Percentiles rank a stretch among this genome's conserved stretches.
Evolutionary conservation across 2,113 vertebrate genomes (phyloP).

Genomic region (Seriola aureovittata): DNA sequence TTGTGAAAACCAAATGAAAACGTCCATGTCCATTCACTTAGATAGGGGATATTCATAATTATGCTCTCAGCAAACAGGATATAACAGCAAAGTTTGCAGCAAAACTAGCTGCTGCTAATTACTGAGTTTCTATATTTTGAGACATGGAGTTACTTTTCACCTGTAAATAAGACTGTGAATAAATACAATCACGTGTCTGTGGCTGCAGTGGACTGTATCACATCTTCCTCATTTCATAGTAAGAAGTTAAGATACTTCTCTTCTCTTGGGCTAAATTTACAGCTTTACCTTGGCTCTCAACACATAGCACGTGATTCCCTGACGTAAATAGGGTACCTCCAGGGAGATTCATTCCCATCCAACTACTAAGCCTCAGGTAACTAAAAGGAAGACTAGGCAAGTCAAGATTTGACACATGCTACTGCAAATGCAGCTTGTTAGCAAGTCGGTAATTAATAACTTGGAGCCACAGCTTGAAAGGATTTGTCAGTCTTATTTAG

Average conservation of each 20-base stretch:
- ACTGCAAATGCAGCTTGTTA: slow-evolving; percentile 1
- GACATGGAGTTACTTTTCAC: background rate
- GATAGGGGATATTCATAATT: slow-evolving; percentile 32
- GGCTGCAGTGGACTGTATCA: background rate
- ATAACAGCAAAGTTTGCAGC: background rate
- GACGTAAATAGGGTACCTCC: slow-evolving; percentile 32
- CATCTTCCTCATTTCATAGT: background rate
- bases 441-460: slow-evolving; percentile 1
- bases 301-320: slow-evolving; percentile 2
- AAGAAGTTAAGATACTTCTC: too few relatives aligned
- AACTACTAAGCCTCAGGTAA: slow-evolving; percentile 9
- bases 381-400: background rate
- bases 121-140: background rate
- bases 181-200: background rate
- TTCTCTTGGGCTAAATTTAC: background rate
- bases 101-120: slow-evolving; percentile 18
- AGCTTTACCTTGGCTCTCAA: background rate
- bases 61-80: slow-evolving; percentile 8
- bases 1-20: slow-evolving; percentile 12
- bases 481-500: background rate
- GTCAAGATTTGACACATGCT: background rate
- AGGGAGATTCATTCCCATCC: slow-evolving; percentile 9
- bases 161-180: background rate
- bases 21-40: slow-evolving; percentile 18
- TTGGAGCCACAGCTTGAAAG: background rate